Conservation (phyloP, 2,113 vertebrate species). For the Scomber scombrus region DNA sequence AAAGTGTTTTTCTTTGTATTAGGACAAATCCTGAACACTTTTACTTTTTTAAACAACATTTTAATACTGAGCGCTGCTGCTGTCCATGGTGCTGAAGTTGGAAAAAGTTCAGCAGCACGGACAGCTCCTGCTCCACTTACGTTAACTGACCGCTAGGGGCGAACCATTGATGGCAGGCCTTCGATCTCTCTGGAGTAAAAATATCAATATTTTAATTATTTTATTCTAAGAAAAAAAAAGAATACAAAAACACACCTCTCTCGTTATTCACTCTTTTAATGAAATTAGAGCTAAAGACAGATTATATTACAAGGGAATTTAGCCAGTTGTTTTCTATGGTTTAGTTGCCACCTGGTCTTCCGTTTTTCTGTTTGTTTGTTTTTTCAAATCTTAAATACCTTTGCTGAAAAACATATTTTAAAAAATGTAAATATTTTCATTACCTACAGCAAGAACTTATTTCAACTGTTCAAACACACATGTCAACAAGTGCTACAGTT, state of each 20-base stretch:
- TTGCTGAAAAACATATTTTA: neutral
- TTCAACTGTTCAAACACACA: neutral
- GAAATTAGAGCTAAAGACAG: too few relatives aligned
- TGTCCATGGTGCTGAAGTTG: slow-evolving; percentile 39
- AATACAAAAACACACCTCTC: too few relatives aligned
- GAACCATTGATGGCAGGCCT: neutral
- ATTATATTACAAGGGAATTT: too few relatives aligned
- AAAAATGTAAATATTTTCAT: neutral
- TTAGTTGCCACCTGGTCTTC: too few relatives aligned
- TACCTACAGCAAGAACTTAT: neutral
- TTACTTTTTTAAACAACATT: neutral
- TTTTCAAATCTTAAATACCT: neutral
- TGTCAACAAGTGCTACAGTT: slow-evolving; percentile 26
- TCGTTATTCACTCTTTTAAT: too few relatives aligned
- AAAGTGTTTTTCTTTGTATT: neutral
- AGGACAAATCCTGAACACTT: neutral
- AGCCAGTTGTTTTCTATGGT: too few relatives aligned
- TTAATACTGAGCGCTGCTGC: neutral
- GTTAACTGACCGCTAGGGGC: slow-evolving; percentile 50
- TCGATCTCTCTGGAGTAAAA: too few relatives aligned
- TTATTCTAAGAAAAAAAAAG: too few relatives aligned
- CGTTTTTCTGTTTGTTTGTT: too few relatives aligned
- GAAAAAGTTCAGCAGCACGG: slow-evolving; percentile 55
- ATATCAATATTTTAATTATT: too few relatives aligned
- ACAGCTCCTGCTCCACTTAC: slow-evolving; percentile 37